Evolutionary conservation across 2,888 invertebrate genomes (phyloP), one percentile per base, ranked within the genome.

Genomic region (Eubasilissa splendida): DNA sequence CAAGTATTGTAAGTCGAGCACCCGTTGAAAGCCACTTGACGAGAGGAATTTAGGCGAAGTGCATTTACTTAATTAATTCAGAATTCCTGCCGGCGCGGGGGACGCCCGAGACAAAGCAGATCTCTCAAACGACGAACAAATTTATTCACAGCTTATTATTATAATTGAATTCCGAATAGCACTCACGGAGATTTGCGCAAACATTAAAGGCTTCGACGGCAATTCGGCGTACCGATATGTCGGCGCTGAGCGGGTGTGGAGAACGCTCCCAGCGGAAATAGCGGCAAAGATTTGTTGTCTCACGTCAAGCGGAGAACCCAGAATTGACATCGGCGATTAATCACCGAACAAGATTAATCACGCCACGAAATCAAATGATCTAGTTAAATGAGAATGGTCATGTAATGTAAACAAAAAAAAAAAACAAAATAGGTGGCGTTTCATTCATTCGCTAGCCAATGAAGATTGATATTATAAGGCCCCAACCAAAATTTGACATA

Each of bases 41-140:
- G 31, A 50, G 14, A 33, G 52, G 68, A 68, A 68, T 68, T 68
- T 50, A 14, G 10, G 50, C 52, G n/a, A 14, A 52, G 68, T 68
- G 68, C 68, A 50, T 14, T 68, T 58, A 58, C 42, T 68, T 68
- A 50, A 68, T 68, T 42, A 68, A 68, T 68, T 12, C 68, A 68
- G 50, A 50, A 68, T 50, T 68, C 14, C n/a, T 50, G 14, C 8
- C 68, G 68, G 50, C 42, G 14, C 50, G 68, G 9, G 31, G 42
- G 42, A 63, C 3, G 68, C 52, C 14, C 14, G 68, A 68, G 52
- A 68, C 50, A 50, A 68, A 68, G 68, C 14, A 68, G 68, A 68
- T 68, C 68, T 52, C 52, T 10, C 14, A 8, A 68, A 14, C 8
- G 68, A 31, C 14, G 68, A 68, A 50, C 42, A 68, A 50, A 52